Evolutionary conservation across 64 coral and sea anemone species (phyloP), one percentile per base, ranked within the genome.

Genomic region (Orbicella faveolata): DNA sequence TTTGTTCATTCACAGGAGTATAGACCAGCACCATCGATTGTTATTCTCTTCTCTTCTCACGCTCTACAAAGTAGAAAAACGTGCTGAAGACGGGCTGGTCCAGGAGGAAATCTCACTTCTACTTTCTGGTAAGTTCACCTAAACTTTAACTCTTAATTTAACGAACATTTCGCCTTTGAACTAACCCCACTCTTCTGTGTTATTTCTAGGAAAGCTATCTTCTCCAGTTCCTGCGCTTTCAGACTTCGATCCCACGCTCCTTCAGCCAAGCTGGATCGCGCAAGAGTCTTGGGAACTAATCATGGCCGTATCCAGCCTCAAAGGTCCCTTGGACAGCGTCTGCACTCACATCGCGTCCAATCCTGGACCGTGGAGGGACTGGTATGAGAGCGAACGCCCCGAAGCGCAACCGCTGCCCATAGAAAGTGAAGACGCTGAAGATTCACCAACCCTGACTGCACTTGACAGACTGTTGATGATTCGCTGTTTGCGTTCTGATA

Each of bases 241-340:
- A 83, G 97, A 99, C 89, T 99, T 95, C 63, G 97, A 99, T 36
- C 97, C 97, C 23, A 99, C 97, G 6, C 91, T 99, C 53, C 41
- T 99, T 21, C 90, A 92, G 61, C 97, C 97, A 18, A 90, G 70
- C 75, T 99, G 97, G 97, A 87, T 99, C 23, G 65, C 94, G 77
- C 66, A 83, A 25, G 80, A 83, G 68, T 41, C 36, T 73, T 99
- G 97, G 97, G 88, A 99, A 16, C 79, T 89, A 26, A 55, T 95
- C 34, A 57, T 99, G 10, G 94, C 90, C 57, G 73, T 90, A 37
- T 99, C 97, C 18, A 91, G 88, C 44, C 68, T 99, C n/a, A 79
- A 88, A 36, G 94, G 97, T 67, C 94, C 97, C 2, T 68, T 99
- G 61, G 97, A 99, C 61, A 86, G 97, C 44, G 68, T 99, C 74